Percentiles rank a stretch among this genome's conserved stretches.
Evolutionary conservation across 2,797 vertebrate genomes (phyloP).

Genomic region (Enteromius viviparus): DNA sequence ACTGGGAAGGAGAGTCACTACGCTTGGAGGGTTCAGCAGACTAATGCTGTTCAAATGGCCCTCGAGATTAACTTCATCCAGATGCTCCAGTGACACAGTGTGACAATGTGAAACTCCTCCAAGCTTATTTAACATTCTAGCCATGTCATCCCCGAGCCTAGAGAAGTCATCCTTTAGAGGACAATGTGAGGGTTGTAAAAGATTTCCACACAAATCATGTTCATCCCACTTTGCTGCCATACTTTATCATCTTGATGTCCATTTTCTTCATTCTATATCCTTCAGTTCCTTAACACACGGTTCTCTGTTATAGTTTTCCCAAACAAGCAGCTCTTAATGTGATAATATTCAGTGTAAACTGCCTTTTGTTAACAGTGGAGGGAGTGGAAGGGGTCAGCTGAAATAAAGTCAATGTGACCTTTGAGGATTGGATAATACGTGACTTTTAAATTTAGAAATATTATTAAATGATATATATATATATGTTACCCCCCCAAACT

Average conservation of each 20-base stretch:
- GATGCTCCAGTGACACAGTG: constrained; percentile 38
- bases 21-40: constrained; percentile 6
- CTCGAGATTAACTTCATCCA: constrained; percentile 47
- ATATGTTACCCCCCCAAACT: too few relatives aligned
- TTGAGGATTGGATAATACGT: neutral
- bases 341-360: neutral
- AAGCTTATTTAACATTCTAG: constrained; percentile 35
- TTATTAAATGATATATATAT: neutral
- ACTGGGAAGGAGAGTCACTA: neutral
- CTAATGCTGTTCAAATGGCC: constrained; percentile 44
- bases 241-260: constrained; percentile 24
- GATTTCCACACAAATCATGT: constrained; percentile 34
- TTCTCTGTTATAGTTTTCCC: neutral
- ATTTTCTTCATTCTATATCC: constrained; percentile 23
- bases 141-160: neutral
- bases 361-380: neutral
- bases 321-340: constrained; percentile 8
- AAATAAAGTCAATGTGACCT: constrained; percentile 20
- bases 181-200: constrained; percentile 26
- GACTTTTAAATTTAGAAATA: neutral
- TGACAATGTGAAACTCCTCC: constrained; percentile 36
- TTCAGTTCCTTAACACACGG: constrained; percentile 11
- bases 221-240: constrained; percentile 6
- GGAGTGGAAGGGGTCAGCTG: neutral
- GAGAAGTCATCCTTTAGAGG: constrained; percentile 32